These are phyloP conservation scores for Cryptotis parvus DNA, from an alignment of 2,113 vertebrate genomes.

Conservation along the genomic window DNA sequence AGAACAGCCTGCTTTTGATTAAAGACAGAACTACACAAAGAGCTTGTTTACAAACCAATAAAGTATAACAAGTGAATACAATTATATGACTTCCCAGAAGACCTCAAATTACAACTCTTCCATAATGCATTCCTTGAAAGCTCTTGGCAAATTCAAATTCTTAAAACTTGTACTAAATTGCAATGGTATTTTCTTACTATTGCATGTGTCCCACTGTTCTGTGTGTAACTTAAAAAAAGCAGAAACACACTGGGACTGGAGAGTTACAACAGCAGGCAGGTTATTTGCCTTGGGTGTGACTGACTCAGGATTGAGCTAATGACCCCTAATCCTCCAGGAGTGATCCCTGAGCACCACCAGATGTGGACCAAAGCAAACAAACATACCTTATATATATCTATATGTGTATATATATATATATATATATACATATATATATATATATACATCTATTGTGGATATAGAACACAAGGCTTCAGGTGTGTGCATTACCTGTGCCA, in stretches of 20 bases:
- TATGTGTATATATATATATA: no score
- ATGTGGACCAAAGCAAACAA: no score
- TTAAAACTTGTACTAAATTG: not conserved
- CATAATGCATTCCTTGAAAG: not conserved
- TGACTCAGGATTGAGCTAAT: not conserved
- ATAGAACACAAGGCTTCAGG: no score
- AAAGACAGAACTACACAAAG: not conserved
- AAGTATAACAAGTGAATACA: not conserved
- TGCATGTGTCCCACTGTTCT: not conserved
- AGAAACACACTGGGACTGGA: not conserved
- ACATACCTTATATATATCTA: no score
- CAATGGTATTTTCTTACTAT: not conserved
- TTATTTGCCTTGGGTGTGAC: no score
- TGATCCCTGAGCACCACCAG: no score
- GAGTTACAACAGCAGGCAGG: not conserved
- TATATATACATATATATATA: no score
- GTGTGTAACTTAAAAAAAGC: not conserved
- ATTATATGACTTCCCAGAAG: not conserved
- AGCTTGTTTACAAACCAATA: not conserved
- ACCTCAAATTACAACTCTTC: not conserved
- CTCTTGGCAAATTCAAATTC: not conserved
- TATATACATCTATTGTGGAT: no score
- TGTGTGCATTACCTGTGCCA: no score
- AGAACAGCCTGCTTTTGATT: not conserved
- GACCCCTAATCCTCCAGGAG: no score